Base-by-base conservation (phyloP, 2,113 vertebrate species). In the Rousettus leschenaultii region DNA sequence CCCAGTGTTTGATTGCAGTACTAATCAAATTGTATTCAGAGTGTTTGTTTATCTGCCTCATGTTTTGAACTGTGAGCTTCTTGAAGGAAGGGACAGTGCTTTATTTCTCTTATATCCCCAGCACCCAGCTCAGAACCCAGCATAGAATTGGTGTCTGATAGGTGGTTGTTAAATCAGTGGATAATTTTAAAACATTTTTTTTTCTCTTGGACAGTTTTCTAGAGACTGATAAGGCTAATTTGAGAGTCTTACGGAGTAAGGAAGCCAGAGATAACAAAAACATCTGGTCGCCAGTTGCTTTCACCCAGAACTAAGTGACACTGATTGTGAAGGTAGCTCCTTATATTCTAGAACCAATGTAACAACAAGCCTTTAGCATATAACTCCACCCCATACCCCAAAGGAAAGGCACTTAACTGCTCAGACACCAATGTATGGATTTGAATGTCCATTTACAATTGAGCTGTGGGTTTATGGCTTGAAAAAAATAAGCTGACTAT, bases 361-460 rank as follows among this genome's bases (percentile, higher is more conserved):
- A 89, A 75, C 14, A 65, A 28, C 24, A 80, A 82, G 16, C 73
- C 21, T 38, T 59, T 43, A 45, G 48, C 10, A 43, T 51, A 9
- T 7, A n/a, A 35, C 38, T 51, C 8, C 21, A 21, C 18, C 6
- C 4, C 5, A 74, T 22, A 38, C 24, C 24, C 4, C 2, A 26
- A 51, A 71, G 65, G 78, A 79, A 93, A 92, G 53, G 9, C 53
- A 70, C 51, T 66, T 66, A 61, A n/a, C 40, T 51, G 19, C 53
- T 79, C 15, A 26, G 82, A 66, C 75, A 85, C n/a, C 30, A 59
- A 7, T 51, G 55, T 94, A 43, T 87, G 63, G 65, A 63, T 89
- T 94, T 86, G 68, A 85, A 93, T 83, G 97, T 97, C 65, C 73
- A 68, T 89, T 65, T 91, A 30, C 68, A 77, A 13, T 57, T 35